Conservation (phyloP, 2,888 invertebrate species). For the Ferrisia virgata region DNA sequence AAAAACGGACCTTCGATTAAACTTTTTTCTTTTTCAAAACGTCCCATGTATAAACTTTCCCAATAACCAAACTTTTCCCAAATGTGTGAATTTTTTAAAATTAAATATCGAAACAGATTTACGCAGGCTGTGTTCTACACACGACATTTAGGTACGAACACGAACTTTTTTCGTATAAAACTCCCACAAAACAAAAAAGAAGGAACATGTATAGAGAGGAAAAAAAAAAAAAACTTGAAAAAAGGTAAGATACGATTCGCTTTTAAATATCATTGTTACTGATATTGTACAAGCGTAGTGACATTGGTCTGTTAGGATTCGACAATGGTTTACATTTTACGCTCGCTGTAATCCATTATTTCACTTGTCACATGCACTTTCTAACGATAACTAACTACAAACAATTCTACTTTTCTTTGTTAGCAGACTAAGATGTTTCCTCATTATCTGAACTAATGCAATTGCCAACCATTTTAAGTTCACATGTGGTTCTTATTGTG, state of each 20-base stretch:
- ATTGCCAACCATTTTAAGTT: not conserved
- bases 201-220: not conserved
- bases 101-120: slow-evolving; percentile 3
- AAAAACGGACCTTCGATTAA: not conserved
- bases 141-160: not conserved
- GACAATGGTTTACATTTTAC: slow-evolving; percentile 10
- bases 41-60: not conserved
- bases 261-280: slow-evolving; percentile 17
- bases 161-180: not conserved
- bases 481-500: not conserved
- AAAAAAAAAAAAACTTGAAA: not conserved
- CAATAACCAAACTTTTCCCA: not conserved
- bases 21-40: not conserved
- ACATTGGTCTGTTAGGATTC: not conserved
- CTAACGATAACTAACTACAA: slow-evolving; percentile 36
- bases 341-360: slow-evolving; percentile 34
- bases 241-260: not conserved
- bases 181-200: not conserved
- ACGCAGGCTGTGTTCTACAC: not conserved
- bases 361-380: slow-evolving; percentile 34
- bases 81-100: not conserved
- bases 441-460: not conserved
- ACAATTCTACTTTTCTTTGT: slow-evolving; percentile 37
- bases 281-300: not conserved
- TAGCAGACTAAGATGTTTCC: slow-evolving; percentile 3